Conservation (phyloP, 2,113 vertebrate species). For the Recurvirostra avosetta region DNA sequence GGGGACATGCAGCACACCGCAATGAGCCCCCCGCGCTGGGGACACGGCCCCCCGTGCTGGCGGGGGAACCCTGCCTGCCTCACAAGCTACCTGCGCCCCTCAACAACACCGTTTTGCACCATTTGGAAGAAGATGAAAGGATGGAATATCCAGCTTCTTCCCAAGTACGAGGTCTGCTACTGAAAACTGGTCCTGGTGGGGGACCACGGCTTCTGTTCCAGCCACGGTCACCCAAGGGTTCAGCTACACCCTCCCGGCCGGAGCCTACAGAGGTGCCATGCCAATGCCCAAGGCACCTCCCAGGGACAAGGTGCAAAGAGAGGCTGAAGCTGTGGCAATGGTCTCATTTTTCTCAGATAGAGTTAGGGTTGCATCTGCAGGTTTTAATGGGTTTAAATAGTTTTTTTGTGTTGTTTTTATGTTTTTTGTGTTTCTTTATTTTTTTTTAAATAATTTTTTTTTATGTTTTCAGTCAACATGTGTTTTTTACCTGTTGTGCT, state of each 20-base stretch:
- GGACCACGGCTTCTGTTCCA: neutral
- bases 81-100: neutral
- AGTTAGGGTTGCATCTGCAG: neutral
- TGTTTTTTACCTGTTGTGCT: neutral
- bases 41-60: neutral
- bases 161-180: neutral
- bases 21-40: accelerated
- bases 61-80: accelerated
- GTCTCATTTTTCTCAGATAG: neutral
- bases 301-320: neutral
- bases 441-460: neutral
- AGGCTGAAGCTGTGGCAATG: neutral
- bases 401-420: neutral
- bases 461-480: neutral
- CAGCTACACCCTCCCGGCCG: neutral
- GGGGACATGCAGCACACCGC: neutral
- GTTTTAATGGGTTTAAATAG: neutral
- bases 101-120: neutral
- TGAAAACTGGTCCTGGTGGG: neutral
- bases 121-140: neutral
- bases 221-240: neutral
- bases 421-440: neutral
- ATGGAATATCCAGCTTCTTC: neutral
- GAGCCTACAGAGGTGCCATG: neutral
- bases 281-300: neutral